phyloP scores from a whole-genome alignment of 2,797 vertebrate species.

The Pangasius krempfi region DNA sequence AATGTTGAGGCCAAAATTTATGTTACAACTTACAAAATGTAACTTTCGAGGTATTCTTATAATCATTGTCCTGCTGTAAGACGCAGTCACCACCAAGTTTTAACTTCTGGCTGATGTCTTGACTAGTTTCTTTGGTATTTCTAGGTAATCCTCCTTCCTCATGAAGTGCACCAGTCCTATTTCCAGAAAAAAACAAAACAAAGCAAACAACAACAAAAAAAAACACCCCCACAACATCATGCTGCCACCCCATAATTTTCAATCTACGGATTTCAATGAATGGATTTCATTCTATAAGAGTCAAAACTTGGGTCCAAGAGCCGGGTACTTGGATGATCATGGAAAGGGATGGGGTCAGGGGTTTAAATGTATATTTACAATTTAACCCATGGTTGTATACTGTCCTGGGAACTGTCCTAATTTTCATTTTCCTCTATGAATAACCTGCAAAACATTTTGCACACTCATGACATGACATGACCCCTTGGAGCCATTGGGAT shows the following conservation, averaged over 20 bases:
- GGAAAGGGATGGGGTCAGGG: not conserved
- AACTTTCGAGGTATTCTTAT: not conserved
- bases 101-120: not conserved
- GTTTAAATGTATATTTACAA: too few relatives aligned
- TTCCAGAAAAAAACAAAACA: not conserved
- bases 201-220: too few relatives aligned
- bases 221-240: not conserved
- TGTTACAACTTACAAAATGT: not conserved
- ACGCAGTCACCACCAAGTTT: not conserved
- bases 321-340: not conserved
- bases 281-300: not conserved
- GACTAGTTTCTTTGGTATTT: not conserved
- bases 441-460: not conserved
- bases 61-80: not conserved
- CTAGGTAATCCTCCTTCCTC: not conserved
- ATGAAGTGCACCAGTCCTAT: not conserved
- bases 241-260: not conserved
- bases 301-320: not conserved
- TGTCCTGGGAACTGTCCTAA: not conserved
- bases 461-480: not conserved
- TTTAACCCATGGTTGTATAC: not conserved
- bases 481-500: not conserved
- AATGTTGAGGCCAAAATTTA: not conserved
- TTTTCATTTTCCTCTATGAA: not conserved
- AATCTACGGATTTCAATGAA: not conserved